Evolutionary conservation across 2,113 vertebrate species (phyloP).

Genomic region (Cardinalis cardinalis): DNA sequence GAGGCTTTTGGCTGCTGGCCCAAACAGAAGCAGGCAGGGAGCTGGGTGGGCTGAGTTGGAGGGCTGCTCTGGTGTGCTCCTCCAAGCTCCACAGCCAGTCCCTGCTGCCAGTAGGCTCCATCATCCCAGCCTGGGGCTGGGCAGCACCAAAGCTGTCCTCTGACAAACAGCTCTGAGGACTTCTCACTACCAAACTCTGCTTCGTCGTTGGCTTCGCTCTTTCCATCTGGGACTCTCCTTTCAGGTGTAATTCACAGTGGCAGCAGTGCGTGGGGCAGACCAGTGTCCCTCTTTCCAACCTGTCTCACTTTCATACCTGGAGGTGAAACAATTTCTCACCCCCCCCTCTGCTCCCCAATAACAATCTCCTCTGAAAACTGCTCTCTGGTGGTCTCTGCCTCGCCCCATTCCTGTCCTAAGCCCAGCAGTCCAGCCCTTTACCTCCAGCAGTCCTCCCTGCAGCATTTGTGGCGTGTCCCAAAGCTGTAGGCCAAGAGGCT

Average conservation of each 20-base stretch:
- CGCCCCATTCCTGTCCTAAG: rapidly evolving
- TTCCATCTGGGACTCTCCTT: neutral
- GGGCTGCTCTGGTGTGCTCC: neutral
- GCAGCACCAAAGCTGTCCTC: neutral
- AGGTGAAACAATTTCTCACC: neutral
- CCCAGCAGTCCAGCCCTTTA: neutral
- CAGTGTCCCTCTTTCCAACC: neutral
- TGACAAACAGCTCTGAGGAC: neutral
- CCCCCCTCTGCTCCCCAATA: neutral
- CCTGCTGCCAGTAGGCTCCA: neutral
- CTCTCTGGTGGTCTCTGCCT: neutral
- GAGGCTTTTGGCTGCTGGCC: neutral
- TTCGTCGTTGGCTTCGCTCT: rapidly evolving
- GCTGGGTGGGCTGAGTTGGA: neutral
- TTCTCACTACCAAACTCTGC: neutral
- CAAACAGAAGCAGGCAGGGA: neutral
- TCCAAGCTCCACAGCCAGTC: neutral
- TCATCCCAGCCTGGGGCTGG: neutral
- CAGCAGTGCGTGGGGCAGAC: neutral
- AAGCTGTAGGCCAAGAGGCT: neutral
- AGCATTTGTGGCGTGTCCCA: neutral
- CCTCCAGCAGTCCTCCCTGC: neutral
- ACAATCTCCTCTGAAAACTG: neutral
- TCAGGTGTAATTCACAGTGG: neutral
- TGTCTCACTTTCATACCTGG: neutral